Percentiles rank a stretch among this genome's conserved stretches.
phyloP scores from a whole-genome alignment of 2,797 vertebrate genomes.

The Clarias laeviceps region DNA sequence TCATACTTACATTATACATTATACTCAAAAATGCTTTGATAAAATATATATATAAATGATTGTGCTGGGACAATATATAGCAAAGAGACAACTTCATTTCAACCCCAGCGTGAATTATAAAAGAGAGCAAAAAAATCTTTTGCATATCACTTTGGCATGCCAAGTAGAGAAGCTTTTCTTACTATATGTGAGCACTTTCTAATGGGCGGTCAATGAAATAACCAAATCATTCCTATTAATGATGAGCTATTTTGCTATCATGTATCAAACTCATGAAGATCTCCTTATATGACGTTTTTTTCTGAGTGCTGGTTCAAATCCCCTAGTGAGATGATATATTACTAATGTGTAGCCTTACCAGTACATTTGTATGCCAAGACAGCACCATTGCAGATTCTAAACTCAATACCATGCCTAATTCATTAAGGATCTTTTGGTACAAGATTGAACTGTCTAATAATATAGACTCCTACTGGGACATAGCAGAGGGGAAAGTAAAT shows the following conservation, averaged over 20 bases:
- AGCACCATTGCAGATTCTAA: background rate
- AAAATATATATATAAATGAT: background rate
- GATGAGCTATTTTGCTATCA: background rate
- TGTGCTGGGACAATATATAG: background rate
- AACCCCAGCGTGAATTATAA: background rate
- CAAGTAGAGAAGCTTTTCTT: background rate
- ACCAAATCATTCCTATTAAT: background rate
- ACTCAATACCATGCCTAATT: background rate
- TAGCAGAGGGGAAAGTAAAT: background rate
- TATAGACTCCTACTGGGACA: background rate
- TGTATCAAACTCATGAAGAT: background rate
- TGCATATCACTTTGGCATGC: background rate
- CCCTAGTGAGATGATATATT: background rate
- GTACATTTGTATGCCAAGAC: background rate
- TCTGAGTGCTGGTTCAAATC: background rate
- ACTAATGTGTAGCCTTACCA: background rate
- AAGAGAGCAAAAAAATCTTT: background rate
- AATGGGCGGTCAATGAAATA: background rate
- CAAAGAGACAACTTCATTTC: background rate
- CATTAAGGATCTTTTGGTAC: conserved; percentile 1
- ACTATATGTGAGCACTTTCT: background rate
- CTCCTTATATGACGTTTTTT: background rate
- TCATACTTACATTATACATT: background rate
- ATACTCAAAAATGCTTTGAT: background rate
- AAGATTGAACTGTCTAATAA: background rate